Percentiles rank a stretch among this genome's conserved stretches.
These are phyloP conservation scores for Halocynthia aurantium DNA, from an alignment of 23 tunicate genomes.

Conservation along the genomic window DNA sequence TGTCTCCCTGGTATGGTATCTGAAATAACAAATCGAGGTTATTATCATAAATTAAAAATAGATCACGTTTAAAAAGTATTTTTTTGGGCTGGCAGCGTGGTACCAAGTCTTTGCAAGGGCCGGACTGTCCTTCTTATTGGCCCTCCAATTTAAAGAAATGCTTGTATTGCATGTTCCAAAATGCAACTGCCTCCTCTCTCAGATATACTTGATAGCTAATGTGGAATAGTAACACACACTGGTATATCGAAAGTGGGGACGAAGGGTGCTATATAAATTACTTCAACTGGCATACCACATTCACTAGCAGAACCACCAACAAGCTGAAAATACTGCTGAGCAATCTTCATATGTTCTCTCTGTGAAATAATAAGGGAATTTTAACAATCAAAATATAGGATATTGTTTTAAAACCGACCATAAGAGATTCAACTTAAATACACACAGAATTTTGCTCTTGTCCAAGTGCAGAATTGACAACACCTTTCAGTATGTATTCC, in stretches of 20 bases:
- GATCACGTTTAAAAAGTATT: neutral
- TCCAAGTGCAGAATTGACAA: constrained; percentile 82
- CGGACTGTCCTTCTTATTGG: too few relatives aligned
- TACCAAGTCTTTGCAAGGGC: too few relatives aligned
- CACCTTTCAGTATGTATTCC: constrained; percentile 97
- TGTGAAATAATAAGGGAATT: constrained; percentile 15
- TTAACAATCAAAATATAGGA: neutral
- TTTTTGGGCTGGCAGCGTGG: neutral
- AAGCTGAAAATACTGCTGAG: constrained; percentile 95
- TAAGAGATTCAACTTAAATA: too few relatives aligned
- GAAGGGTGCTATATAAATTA: neutral
- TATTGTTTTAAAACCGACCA: neutral
- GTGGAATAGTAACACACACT: too few relatives aligned
- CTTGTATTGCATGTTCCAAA: too few relatives aligned
- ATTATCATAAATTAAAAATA: neutral
- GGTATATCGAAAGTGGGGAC: neutral
- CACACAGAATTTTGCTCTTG: constrained; percentile 89
- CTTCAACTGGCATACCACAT: constrained; percentile 49
- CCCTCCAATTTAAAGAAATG: too few relatives aligned
- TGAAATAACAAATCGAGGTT: constrained; percentile 1
- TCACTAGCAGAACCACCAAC: constrained; percentile 97
- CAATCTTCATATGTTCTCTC: constrained; percentile 91
- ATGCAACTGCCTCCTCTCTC: too few relatives aligned
- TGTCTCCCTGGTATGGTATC: constrained; percentile 98
- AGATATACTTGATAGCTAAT: too few relatives aligned